A percentile compares a stretch with the other conserved stretches of the same genome.
Evolutionary conservation across 2,888 invertebrate species (phyloP).

Genomic region (Mantis religiosa): DNA sequence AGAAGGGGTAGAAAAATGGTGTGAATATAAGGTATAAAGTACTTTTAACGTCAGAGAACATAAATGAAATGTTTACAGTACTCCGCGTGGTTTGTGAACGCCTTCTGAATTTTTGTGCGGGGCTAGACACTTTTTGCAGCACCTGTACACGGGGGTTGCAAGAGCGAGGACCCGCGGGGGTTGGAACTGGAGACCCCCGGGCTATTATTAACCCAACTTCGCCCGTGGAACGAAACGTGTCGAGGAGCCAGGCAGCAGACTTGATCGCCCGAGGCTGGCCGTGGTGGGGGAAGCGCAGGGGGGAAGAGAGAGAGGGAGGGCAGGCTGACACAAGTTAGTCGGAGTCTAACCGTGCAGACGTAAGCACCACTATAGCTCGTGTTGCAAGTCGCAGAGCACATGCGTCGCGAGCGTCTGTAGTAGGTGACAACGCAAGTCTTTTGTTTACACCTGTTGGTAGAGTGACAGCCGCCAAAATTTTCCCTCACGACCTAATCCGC

Average conservation of each 20-base stretch:
- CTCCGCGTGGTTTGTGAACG: too few species aligned
- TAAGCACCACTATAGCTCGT: background rate
- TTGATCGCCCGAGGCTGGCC: background rate
- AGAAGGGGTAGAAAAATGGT: too few species aligned
- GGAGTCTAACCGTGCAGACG: background rate
- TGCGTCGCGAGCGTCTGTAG: background rate
- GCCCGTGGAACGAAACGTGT: slow-evolving; percentile 16
- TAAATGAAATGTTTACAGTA: too few species aligned
- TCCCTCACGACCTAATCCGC: slow-evolving; percentile 39
- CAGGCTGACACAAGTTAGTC: background rate
- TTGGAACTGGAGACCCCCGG: slow-evolving; percentile 1
- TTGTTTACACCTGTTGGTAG: slow-evolving; percentile 2
- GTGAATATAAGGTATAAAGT: too few species aligned
- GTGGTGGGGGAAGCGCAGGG: background rate
- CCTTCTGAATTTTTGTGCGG: background rate
- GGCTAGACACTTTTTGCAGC: background rate
- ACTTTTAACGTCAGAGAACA: too few species aligned
- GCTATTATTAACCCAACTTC: slow-evolving; percentile 24
- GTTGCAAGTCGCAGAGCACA: background rate
- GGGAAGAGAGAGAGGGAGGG: background rate
- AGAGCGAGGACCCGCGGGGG: background rate
- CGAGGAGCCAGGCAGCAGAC: background rate
- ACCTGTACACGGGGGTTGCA: background rate
- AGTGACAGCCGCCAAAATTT: slow-evolving; percentile 37
- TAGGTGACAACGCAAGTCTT: background rate